phyloP scores from a whole-genome alignment of 2,888 invertebrate species.

The Dryomyza anilis region DNA sequence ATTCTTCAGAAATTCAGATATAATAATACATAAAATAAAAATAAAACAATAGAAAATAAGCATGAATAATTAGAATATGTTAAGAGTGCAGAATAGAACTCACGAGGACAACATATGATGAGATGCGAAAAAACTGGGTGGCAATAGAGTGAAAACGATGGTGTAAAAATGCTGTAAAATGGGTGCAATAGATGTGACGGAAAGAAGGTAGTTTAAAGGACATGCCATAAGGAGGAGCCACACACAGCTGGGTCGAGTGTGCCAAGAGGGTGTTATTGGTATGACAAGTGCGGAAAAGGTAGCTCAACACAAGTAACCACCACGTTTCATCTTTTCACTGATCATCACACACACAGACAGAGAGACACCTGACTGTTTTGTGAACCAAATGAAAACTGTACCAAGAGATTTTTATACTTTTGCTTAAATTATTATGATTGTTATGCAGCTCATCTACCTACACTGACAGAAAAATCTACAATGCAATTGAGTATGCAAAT shows the following conservation, averaged over 20 bases:
- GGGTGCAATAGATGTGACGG: too few relatives aligned
- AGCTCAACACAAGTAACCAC: too few relatives aligned
- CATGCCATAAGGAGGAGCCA: too few relatives aligned
- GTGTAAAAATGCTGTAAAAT: neutral
- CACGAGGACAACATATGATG: neutral
- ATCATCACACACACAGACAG: too few relatives aligned
- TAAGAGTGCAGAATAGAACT: slow-evolving; percentile 46
- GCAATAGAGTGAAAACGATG: neutral
- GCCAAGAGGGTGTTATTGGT: slow-evolving; percentile 10
- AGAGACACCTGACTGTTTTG: slow-evolving; percentile 54
- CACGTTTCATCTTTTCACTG: neutral
- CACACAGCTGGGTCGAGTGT: too few relatives aligned
- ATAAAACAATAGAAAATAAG: slow-evolving; percentile 56
- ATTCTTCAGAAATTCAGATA: neutral
- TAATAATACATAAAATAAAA: neutral
- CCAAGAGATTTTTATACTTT: slow-evolving; percentile 34
- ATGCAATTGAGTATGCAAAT: slow-evolving; percentile 60
- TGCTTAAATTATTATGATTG: slow-evolving; percentile 4
- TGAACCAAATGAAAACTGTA: slow-evolving; percentile 56
- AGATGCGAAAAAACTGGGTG: neutral
- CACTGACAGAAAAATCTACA: slow-evolving; percentile 47
- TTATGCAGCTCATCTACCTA: slow-evolving; percentile 4
- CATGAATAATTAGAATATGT: slow-evolving; percentile 59
- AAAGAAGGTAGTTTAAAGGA: too few relatives aligned
- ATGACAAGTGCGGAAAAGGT: slow-evolving; percentile 8